Conservation (phyloP, 2,888 invertebrate species). For the Troglohyphantes excavatus region DNA sequence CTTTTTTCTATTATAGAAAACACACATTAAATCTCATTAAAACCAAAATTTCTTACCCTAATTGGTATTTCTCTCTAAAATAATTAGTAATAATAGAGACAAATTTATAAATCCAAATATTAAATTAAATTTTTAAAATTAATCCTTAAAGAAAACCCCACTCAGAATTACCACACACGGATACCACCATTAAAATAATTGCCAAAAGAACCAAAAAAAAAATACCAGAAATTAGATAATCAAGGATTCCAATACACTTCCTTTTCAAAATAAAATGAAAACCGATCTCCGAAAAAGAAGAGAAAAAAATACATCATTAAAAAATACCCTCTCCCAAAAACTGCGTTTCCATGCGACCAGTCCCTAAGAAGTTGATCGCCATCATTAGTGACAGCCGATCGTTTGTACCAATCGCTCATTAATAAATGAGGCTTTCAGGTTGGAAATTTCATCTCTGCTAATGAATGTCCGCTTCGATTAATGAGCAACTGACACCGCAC, state of each 20-base stretch:
- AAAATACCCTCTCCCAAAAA: slow-evolving; percentile 47
- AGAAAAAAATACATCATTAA: slow-evolving; percentile 32
- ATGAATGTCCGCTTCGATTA: slow-evolving; percentile 68
- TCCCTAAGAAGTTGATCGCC: slow-evolving; percentile 61
- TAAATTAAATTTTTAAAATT: too few relatives aligned
- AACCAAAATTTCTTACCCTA: too few relatives aligned
- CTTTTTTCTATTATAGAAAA: too few relatives aligned
- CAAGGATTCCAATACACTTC: background rate
- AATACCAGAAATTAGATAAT: too few relatives aligned
- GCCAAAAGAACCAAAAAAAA: background rate
- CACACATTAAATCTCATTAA: too few relatives aligned
- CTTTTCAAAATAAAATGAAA: background rate
- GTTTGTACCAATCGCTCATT: slow-evolving; percentile 75
- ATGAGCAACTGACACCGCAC: slow-evolving; percentile 73
- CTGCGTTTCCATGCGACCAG: slow-evolving; percentile 47
- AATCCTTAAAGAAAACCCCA: too few relatives aligned
- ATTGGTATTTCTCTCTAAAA: too few relatives aligned
- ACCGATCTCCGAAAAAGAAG: background rate
- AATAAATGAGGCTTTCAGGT: slow-evolving; percentile 69
- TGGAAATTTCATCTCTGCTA: slow-evolving; percentile 72
- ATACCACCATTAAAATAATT: background rate
- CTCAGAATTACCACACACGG: too few relatives aligned
- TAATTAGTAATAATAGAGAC: too few relatives aligned
- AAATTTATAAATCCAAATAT: too few relatives aligned
- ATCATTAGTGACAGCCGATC: slow-evolving; percentile 74